Conservation (phyloP, 2,113 vertebrate genomes). For the Odontesthes bonariensis region DNA sequence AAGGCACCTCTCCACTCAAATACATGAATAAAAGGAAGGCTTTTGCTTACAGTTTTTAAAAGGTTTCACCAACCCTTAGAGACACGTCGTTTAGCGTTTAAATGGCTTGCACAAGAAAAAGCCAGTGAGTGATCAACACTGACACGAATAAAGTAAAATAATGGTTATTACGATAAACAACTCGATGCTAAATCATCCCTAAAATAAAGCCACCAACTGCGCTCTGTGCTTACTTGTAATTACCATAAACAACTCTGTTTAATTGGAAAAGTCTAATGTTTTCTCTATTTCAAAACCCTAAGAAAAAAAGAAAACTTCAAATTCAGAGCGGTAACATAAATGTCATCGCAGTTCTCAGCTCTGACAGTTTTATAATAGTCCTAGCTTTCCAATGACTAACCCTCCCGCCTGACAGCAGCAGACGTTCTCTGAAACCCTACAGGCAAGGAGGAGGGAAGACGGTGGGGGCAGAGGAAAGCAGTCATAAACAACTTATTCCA, state of each 20-base stretch:
- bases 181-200: slow-evolving; percentile 32
- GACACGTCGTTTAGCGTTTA: background rate
- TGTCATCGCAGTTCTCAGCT: slow-evolving; percentile 54
- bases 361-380: slow-evolving; percentile 56
- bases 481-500: slow-evolving; percentile 65
- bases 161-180: slow-evolving; percentile 6
- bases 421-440: slow-evolving; percentile 50
- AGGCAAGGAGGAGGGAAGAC: slow-evolving; percentile 22
- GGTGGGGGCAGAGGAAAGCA: background rate
- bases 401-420: slow-evolving; percentile 52
- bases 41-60: background rate
- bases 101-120: background rate
- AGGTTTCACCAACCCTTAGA: background rate
- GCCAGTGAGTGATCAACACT: background rate
- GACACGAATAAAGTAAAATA: background rate
- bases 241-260: slow-evolving; percentile 5
- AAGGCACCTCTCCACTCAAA: background rate
- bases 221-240: slow-evolving; percentile 25
- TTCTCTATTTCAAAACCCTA: background rate
- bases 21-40: background rate
- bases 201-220: slow-evolving; percentile 10
- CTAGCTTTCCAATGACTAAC: slow-evolving; percentile 55
- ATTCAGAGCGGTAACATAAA: slow-evolving; percentile 22
- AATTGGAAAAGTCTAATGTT: slow-evolving; percentile 1
- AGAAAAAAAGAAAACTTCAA: background rate